Evolutionary conservation across 1,140 invertebrate genomes (phyloP), one percentile per base, ranked within the genome.

Genomic region (Cephus cinctus): DNA sequence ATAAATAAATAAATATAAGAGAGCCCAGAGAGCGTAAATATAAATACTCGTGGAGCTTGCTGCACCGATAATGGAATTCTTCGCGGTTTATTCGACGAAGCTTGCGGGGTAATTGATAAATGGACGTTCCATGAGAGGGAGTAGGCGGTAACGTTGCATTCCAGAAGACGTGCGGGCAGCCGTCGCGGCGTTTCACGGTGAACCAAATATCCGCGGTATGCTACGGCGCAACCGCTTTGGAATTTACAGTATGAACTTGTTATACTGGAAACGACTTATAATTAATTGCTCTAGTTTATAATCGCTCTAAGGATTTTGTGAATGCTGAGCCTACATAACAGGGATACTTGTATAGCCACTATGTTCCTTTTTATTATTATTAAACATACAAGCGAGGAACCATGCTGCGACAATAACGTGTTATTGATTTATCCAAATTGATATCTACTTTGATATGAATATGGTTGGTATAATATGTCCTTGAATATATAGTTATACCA

Each of bases 221-320:
- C 47, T 11, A 52, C 35, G 43, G 38, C 42, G 55, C 48, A 55
- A 55, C 43, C 54, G 54, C 50, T 31, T 40, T 48, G 60, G 61
- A 66, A 65, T 66, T 61, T 58, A 50, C 47, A 56, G 40, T 53
- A 58, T 61, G 51, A 54, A 62, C 54, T 65, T 59, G 54, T 61
- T 61, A 57, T 57, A 53, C 60, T 52, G 48, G 48, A 53, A 47
- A 58, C 55, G 53, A 59, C 60, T 59, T 62, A 63, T 59, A 65
- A 67, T 66, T 68, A 67, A 68, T 67, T 65, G 64, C 58, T 53
- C 55, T 61, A 68, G 65, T 67, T 68, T 63, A 65, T 68, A 68
- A 68, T 63, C 60, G 54, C 52, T 5, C 16, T 12, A 12, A 9
- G 12, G 23, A 16, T 15, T 36, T 39, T 40, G 50, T 38, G 43